Conservation (phyloP, 2,797 vertebrate genomes). For the Mus caroli region DNA sequence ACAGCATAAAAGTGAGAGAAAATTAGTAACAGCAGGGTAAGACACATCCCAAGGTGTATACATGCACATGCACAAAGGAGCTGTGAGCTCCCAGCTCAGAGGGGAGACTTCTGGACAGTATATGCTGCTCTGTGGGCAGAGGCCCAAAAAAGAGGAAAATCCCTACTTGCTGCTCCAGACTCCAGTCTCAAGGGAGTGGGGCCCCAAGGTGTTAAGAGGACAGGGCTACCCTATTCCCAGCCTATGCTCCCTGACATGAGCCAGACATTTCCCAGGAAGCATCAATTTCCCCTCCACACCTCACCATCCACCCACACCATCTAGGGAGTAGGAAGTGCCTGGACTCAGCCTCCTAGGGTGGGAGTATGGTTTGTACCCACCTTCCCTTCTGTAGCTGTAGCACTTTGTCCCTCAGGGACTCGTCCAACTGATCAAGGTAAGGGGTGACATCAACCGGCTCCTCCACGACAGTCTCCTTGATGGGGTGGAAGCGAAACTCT, state of each 20-base stretch:
- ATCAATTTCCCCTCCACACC: neutral
- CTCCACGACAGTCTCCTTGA: slow-evolving; percentile 95
- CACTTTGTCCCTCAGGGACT: slow-evolving; percentile 96
- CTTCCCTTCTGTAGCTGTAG: slow-evolving; percentile 97
- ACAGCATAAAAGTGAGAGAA: slow-evolving; percentile 70
- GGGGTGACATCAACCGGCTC: slow-evolving; percentile 97
- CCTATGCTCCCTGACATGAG: neutral
- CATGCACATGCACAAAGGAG: neutral
- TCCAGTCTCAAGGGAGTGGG: neutral
- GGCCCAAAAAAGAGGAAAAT: neutral
- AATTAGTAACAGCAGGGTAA: neutral
- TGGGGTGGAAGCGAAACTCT: slow-evolving; percentile 97
- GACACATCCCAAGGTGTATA: neutral
- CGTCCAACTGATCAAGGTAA: slow-evolving; percentile 96
- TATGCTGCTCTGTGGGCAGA: neutral
- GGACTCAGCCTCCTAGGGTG: neutral
- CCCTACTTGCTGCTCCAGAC: neutral
- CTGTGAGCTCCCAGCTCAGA: neutral
- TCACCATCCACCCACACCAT: neutral
- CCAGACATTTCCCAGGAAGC: neutral
- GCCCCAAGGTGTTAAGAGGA: neutral
- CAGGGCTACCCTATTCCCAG: too few relatives aligned
- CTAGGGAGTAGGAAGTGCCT: neutral
- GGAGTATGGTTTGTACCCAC: slow-evolving; percentile 80
- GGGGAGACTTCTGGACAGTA: neutral